Percentiles rank a stretch among this genome's conserved stretches.
These are phyloP conservation scores for Macaria notata DNA, from an alignment of 2,888 invertebrate genomes.

Conservation along the genomic window DNA sequence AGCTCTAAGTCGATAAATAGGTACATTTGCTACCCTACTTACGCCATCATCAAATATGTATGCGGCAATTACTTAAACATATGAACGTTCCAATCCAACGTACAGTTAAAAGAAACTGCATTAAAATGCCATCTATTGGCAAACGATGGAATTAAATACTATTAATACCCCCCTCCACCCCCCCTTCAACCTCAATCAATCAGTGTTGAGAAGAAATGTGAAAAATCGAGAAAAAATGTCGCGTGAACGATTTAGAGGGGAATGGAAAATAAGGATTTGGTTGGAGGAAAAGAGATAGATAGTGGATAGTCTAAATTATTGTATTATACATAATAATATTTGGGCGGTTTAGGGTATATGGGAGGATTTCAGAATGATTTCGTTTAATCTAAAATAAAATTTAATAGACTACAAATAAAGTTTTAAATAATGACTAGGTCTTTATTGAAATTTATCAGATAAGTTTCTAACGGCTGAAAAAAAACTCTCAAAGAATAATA, in stretches of 20 bases:
- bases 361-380: slow-evolving; percentile 5
- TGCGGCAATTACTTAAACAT: too few relatives aligned
- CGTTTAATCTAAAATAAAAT: not conserved
- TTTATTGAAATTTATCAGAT: too few relatives aligned
- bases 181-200: slow-evolving; percentile 39
- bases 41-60: too few relatives aligned
- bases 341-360: slow-evolving; percentile 51
- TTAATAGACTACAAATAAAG: too few relatives aligned
- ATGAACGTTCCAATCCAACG: not conserved
- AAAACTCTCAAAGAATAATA: too few relatives aligned
- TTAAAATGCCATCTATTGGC: not conserved
- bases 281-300: slow-evolving; percentile 37
- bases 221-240: slow-evolving; percentile 55
- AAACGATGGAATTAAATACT: slow-evolving; percentile 12
- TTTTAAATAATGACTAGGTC: too few relatives aligned
- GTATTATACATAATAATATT: slow-evolving; percentile 73
- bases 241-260: slow-evolving; percentile 44
- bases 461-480: too few relatives aligned
- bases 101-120: not conserved
- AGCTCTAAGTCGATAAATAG: too few relatives aligned
- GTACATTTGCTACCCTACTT: too few relatives aligned
- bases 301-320: slow-evolving; percentile 69
- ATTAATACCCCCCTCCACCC: not conserved
- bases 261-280: slow-evolving; percentile 37
- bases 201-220: slow-evolving; percentile 58